These are phyloP conservation scores for Chirona hameri DNA, from an alignment of 2,888 invertebrate genomes.

Conservation along the genomic window DNA sequence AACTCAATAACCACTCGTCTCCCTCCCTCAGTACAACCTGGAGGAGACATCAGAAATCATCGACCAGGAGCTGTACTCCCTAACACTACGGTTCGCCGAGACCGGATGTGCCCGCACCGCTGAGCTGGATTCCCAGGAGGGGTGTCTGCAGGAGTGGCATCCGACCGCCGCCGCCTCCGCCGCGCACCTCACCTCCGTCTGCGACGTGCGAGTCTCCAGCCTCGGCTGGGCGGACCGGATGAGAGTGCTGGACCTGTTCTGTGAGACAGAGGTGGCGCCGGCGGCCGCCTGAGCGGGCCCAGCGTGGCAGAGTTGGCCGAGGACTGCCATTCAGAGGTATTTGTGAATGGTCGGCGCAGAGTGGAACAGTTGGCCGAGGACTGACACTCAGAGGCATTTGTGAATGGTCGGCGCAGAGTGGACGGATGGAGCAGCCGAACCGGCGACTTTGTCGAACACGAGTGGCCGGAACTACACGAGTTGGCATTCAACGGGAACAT, in stretches of 20 bases:
- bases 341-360: too few relatives aligned
- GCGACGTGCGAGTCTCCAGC: conserved; percentile 14
- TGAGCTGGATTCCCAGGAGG: too few relatives aligned
- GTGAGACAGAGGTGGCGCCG: background rate
- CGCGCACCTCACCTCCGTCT: background rate
- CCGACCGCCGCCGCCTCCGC: background rate
- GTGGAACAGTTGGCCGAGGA: too few relatives aligned
- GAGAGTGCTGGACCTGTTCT: conserved; percentile 26
- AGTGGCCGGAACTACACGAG: too few relatives aligned
- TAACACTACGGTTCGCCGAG: background rate
- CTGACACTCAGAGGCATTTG: too few relatives aligned
- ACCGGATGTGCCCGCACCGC: background rate
- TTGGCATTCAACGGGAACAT: too few relatives aligned
- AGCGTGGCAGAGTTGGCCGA: too few relatives aligned
- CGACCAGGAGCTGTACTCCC: conserved; percentile 26
- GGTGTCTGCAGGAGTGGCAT: too few relatives aligned
- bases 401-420: too few relatives aligned
- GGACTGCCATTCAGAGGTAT: too few relatives aligned
- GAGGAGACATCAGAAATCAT: background rate
- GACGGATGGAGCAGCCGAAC: too few relatives aligned
- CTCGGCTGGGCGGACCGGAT: conserved; percentile 4
- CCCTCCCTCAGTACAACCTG: background rate
- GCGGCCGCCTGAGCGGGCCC: background rate
- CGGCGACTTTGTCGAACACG: too few relatives aligned
- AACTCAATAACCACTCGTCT: background rate